Conservation (phyloP, 2,797 vertebrate species). For the Anguilla anguilla region DNA sequence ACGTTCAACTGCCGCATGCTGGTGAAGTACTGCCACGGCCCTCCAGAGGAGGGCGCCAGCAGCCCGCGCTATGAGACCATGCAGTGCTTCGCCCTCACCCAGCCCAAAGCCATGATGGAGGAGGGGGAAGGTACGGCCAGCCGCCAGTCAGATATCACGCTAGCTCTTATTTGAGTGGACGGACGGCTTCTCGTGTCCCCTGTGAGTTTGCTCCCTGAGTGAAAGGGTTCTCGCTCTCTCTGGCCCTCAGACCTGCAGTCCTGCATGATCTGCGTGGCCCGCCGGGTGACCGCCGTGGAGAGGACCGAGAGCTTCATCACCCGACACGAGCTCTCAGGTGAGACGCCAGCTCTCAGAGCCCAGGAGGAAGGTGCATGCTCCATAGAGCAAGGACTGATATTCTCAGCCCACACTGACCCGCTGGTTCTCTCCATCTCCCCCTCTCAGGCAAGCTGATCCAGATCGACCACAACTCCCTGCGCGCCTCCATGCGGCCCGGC, state of each 20-base stretch:
- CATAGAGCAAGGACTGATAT: too few relatives aligned
- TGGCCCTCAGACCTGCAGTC: constrained; percentile 88
- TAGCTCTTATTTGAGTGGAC: background rate
- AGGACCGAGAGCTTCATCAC: constrained; percentile 93
- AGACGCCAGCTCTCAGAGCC: constrained; percentile 42
- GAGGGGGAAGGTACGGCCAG: constrained; percentile 88
- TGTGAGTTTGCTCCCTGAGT: background rate
- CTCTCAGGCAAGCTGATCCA: constrained; percentile 91
- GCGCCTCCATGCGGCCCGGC: constrained; percentile 94
- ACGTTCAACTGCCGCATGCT: constrained; percentile 97
- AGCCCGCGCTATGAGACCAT: constrained; percentile 91
- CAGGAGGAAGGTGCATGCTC: too few relatives aligned
- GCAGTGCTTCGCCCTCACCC: constrained; percentile 98
- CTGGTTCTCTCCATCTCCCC: constrained; percentile 35
- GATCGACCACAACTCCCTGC: constrained; percentile 88
- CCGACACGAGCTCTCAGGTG: constrained; percentile 93
- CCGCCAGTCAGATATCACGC: background rate
- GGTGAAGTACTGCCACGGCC: constrained; percentile 81
- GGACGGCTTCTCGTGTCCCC: background rate
- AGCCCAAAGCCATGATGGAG: constrained; percentile 96
- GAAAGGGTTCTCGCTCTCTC: background rate
- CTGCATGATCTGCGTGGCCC: constrained; percentile 98
- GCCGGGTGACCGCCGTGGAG: constrained; percentile 87
- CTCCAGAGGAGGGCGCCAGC: constrained; percentile 79
- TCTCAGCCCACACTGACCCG: background rate